Conservation (phyloP, 2,888 invertebrate genomes). For the Opisthograptis luteolata region DNA sequence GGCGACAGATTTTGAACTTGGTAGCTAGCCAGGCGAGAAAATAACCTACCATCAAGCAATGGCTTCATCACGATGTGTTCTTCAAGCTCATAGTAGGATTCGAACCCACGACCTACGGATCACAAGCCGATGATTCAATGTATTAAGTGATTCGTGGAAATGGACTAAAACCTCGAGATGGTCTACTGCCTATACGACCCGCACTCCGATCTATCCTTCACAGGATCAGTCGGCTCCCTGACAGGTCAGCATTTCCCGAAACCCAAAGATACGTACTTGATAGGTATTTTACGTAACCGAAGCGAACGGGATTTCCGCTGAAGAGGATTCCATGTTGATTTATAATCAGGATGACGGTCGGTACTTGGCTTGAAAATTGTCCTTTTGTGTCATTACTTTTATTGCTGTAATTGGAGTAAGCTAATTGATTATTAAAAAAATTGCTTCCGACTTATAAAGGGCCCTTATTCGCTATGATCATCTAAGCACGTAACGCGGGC, state of each 20-base stretch:
- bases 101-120: too few relatives aligned
- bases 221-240: slow-evolving; percentile 11
- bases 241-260: slow-evolving; percentile 21
- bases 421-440: too few relatives aligned
- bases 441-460: too few relatives aligned
- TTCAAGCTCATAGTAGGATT: too few relatives aligned
- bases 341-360: slow-evolving; percentile 14
- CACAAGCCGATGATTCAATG: not conserved
- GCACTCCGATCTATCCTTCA: slow-evolving; percentile 2
- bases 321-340: slow-evolving; percentile 15
- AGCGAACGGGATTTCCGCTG: slow-evolving; percentile 10
- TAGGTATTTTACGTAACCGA: slow-evolving; percentile 27
- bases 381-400: too few relatives aligned
- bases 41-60: too few relatives aligned
- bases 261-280: slow-evolving; percentile 16
- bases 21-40: too few relatives aligned
- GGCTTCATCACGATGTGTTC: too few relatives aligned
- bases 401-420: too few relatives aligned
- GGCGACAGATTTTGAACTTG: too few relatives aligned
- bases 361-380: not conserved
- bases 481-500: too few relatives aligned
- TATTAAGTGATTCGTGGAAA: not conserved
- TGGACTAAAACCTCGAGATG: not conserved
- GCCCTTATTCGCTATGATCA: too few relatives aligned
- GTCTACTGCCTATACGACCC: not conserved